Evolutionary conservation across 2,113 vertebrate species (phyloP), one percentile per base, ranked within the genome.

Genomic region (Oncorhynchus mykiss): DNA sequence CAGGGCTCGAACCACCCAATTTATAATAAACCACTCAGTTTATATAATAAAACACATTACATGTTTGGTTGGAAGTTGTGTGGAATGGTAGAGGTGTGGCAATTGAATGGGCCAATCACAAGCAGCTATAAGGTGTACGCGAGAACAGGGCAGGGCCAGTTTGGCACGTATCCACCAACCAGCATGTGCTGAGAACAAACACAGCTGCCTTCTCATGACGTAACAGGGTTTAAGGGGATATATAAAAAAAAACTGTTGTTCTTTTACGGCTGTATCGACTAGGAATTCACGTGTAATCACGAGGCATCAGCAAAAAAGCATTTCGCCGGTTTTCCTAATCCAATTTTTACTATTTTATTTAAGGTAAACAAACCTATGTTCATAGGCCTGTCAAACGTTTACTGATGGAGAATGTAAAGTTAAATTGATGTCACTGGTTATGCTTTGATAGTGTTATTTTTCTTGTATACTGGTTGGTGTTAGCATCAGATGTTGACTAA

Each of bases 171-270:
- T 45, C 39, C 27, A 22, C 4, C 31, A 39, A n/a, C 25, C 76
- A 48, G 64, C 49, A 59, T 8, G n/a, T 25, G 22, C 12, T 25
- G 11, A 31, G 16, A 29, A 66, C 72, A 75, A 75, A 78, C 81
- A 72, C 82, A 75, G 65, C 69, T 76, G 76, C 18, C 75, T 75
- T 74, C 57, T 57, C 13, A 34, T 91, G 78, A 91, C 76, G 80
- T 88, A 81, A 87, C 80, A 72, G 39, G 65, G 49, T 62, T 66
- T 18, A 34, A 39, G 54, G 73, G 65, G 31, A 49, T 85, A 49
- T 85, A 88, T 86, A 86, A 89, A 90, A 86, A 34, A 76, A 73
- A 45, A 27, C 13, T 12, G 6, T 27, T 75, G 14, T 4, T 24
- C 48, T 78, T 20, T 27, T 72, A 62, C 4, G 1, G 22, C 39